Evolutionary conservation across 1,140 invertebrate species (phyloP), one percentile per base, ranked within the genome.

Genomic region (Drosophila tsacasi): DNA sequence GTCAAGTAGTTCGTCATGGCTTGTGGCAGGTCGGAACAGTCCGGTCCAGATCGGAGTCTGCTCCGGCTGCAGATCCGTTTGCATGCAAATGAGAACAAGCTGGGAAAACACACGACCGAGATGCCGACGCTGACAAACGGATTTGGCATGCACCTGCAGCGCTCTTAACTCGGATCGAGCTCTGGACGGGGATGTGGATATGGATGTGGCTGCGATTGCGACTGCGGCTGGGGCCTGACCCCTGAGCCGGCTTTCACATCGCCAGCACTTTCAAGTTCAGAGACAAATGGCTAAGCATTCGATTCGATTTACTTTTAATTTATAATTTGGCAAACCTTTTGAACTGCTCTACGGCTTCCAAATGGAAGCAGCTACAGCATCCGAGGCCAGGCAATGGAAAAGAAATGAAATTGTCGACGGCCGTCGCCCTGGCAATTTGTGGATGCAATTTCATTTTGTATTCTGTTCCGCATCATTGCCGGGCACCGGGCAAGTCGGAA

Each of bases 291-390:
- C 69, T 60, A 80, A 62, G 85, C 84, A 89, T 90, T 89, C 85
- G 67, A 90, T 89, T 89, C 84, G 84, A 89, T 89, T 89, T 89
- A 89, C 84, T 89, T 89, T 89, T 89, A 89, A 89, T 89, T 89
- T 89, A 89, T 89, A 89, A 89, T 89, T 89, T 90, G 67, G 61
- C 60, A 85, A 89, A 89, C 84, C 84, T 89, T 90, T 89, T 89
- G 84, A 89, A 89, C 84, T 57, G 57, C 58, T 52, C 54, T 50
- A 66, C 63, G 49, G 63, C 67, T 71, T 71, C 63, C 76, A 78
- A 78, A 87, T 80, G 74, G 80, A 86, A 86, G 75, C 75, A 62
- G 58, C 13, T 25, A 21, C 37, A 54, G 64, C 27, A 25, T 23
- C 54, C 15, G 54, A 25, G 50, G 12, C 5, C 19, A 39, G 32